phyloP scores from a whole-genome alignment of 2,888 invertebrate species.

The Drosophila suboccidentalis region DNA sequence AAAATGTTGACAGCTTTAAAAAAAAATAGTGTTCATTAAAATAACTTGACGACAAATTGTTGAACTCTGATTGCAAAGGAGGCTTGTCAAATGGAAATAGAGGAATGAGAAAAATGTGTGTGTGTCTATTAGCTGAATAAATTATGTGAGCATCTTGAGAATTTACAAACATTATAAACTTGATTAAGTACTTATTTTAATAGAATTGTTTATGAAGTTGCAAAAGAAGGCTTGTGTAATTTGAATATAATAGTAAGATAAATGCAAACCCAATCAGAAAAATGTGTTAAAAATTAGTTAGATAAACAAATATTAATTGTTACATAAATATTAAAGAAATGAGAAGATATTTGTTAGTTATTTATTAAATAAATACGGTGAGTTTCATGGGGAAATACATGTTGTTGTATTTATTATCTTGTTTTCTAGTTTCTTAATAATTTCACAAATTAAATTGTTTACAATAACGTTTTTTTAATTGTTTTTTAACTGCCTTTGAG shows the following conservation, averaged over 20 bases:
- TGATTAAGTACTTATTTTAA: neutral
- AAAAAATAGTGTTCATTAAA: slow-evolving; percentile 46
- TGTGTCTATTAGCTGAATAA: slow-evolving; percentile 18
- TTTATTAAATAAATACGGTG: neutral
- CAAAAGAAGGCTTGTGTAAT: neutral
- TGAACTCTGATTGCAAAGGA: slow-evolving; percentile 24
- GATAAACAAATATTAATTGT: neutral
- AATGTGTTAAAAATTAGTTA: neutral
- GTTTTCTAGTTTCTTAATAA: neutral
- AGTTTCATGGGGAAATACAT: neutral
- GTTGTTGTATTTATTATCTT: neutral
- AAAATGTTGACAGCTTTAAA: slow-evolving; percentile 55
- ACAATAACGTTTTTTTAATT: neutral
- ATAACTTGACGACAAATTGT: slow-evolving; percentile 64
- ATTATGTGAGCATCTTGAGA: slow-evolving; percentile 7
- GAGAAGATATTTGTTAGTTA: neutral
- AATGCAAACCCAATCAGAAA: neutral
- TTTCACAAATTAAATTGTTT: slow-evolving; percentile 3
- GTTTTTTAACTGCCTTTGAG: neutral
- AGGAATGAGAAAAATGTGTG: slow-evolving; percentile 21
- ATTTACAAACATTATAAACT: neutral
- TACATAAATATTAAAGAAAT: neutral
- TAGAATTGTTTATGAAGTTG: neutral
- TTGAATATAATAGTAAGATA: neutral
- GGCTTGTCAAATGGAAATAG: slow-evolving; percentile 45